Base-by-base conservation (phyloP, 2,888 invertebrate genomes). In the Uloborus plumipes region DNA sequence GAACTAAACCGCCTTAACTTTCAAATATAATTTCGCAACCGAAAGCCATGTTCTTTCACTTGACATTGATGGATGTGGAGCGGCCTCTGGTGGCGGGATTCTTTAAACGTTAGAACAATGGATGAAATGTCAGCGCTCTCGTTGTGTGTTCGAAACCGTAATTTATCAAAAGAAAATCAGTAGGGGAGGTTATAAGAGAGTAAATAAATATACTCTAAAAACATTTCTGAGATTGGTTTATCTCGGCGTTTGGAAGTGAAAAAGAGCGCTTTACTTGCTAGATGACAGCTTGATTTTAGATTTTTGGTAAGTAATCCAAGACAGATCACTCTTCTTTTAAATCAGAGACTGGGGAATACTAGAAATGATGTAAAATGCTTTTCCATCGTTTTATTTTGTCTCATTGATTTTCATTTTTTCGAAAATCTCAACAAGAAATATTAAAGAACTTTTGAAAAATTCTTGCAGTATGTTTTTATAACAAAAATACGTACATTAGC, bases 1-100 rank as follows among this genome's bases (percentile, higher is more conserved):
- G 26, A 16, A 55, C 55, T 55, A 53, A 47, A 67, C 47, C 50
- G 53, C 66, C 79, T 80, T 80, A 80, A 80, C 79, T 80, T 80
- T 80, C 79, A 80, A 80, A 73, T 80, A 80, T 80, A 80, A 80
- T 80, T 80, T 80, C 62, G 73, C 72, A 80, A 73, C 79, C 79
- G 73, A 73, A 69, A 80, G 67, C 79, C 79, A 59, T 64, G 73
- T 80, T 77, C 76, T 67, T 58, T 62, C 31, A 39, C 22, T 31
- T 72, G 72, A 66, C 72, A 61, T 62, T 72, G 72, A 72, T 72
- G 79, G 72, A 72, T 72, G 20, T 49, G 61, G 26, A 80, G 79
- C 79, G 79, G 51, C 73, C 79, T 80, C 79, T 80, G 53, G 73
- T 67, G 79, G 79, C 69, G 62, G 55, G 69, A 67, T 73, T 49